Evolutionary conservation across 2,113 vertebrate species (phyloP).

Genomic region (Corynorhinus townsendii): DNA sequence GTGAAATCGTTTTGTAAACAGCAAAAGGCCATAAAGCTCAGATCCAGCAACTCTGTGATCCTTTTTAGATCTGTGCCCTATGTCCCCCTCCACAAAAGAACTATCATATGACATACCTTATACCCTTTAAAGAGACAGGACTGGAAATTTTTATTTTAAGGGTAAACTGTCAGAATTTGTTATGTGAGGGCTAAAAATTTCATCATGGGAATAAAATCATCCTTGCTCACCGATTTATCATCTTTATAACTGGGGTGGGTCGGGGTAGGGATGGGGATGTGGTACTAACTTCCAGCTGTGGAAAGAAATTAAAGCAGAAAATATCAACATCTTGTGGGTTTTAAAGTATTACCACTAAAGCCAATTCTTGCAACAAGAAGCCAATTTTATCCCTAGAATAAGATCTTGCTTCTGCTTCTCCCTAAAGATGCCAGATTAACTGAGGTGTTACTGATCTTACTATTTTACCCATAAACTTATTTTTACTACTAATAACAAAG

Average conservation of each 20-base stretch:
- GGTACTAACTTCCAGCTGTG: neutral
- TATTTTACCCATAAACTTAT: neutral
- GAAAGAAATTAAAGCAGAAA: slow-evolving; percentile 17
- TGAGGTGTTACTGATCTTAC: slow-evolving; percentile 43
- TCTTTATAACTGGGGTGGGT: neutral
- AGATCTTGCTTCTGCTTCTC: neutral
- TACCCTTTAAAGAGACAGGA: slow-evolving; percentile 31
- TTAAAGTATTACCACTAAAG: neutral
- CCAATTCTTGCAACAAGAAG: neutral
- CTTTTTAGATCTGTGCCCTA: neutral
- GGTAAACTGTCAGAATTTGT: slow-evolving; percentile 67
- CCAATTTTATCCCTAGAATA: neutral
- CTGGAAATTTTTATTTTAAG: slow-evolving; percentile 31
- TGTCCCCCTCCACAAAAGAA: neutral
- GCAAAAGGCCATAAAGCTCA: neutral
- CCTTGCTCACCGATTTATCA: neutral
- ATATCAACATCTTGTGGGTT: slow-evolving; percentile 20
- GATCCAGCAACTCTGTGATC: neutral
- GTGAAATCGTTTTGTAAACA: neutral
- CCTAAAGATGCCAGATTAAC: slow-evolving; percentile 19
- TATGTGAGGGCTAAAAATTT: slow-evolving; percentile 27
- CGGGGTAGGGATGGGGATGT: neutral
- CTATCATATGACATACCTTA: neutral
- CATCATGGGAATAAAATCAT: neutral
- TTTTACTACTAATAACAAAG: neutral